Conservation (phyloP, 1,140 invertebrate genomes). For the Drosophila pseudoobscura region DNA sequence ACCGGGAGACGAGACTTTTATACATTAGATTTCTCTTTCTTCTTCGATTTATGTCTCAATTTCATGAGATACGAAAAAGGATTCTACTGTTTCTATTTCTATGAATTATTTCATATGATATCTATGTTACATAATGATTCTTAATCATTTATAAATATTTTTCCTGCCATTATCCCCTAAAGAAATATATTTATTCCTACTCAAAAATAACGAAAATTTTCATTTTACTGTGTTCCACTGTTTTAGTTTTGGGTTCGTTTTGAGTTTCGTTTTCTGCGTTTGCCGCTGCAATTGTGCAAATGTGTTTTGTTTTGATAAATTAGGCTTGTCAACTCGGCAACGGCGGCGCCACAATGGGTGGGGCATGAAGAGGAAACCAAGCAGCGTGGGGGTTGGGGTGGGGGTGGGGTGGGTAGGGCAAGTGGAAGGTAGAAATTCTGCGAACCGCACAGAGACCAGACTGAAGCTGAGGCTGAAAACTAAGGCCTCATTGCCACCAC, state of each 20-base stretch:
- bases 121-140: too few relatives aligned
- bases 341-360: slow-evolving; percentile 32
- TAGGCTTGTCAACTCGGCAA: slow-evolving; percentile 81
- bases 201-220: too few relatives aligned
- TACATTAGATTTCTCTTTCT: too few relatives aligned
- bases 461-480: slow-evolving; percentile 36
- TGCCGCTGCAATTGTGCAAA: slow-evolving; percentile 80
- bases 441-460: slow-evolving; percentile 52
- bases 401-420: background rate
- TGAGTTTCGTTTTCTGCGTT: slow-evolving; percentile 72
- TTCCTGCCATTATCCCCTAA: background rate
- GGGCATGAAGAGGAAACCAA: background rate
- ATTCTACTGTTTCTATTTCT: too few relatives aligned
- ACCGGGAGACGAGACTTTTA: too few relatives aligned
- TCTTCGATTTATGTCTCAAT: too few relatives aligned
- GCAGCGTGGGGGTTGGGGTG: background rate
- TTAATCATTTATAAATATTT: too few relatives aligned
- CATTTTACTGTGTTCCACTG: slow-evolving; percentile 25
- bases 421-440: slow-evolving; percentile 28
- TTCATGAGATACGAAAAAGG: too few relatives aligned
- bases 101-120: too few relatives aligned
- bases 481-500: slow-evolving; percentile 20
- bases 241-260: slow-evolving; percentile 50
- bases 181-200: background rate
- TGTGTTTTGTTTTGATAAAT: slow-evolving; percentile 83